Evolutionary conservation across 2,113 vertebrate species (phyloP).

Genomic region (Myxocyprinus asiaticus): DNA sequence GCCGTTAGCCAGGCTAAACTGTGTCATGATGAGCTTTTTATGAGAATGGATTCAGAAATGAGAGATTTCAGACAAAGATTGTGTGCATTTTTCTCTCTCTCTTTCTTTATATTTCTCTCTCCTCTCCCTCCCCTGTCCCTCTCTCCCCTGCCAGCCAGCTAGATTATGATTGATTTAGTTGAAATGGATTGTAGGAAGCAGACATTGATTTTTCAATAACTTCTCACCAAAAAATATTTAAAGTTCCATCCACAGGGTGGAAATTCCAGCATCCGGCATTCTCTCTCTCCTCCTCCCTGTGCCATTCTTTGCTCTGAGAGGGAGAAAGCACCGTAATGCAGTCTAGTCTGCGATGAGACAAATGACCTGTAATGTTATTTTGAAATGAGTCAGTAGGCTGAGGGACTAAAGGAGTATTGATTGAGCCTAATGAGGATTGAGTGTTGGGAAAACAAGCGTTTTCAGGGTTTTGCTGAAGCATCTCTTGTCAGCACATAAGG

Average conservation of each 20-base stretch:
- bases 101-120: conserved; percentile 71
- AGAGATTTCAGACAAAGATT: conserved; percentile 93
- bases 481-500: conserved; percentile 72
- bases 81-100: conserved; percentile 69
- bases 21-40: conserved; percentile 99
- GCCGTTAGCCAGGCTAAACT: conserved; percentile 56
- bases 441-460: conserved; percentile 91
- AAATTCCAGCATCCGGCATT: conserved; percentile 73
- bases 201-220: conserved; percentile 98
- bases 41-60: conserved; percentile 91
- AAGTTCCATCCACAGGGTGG: conserved; percentile 89
- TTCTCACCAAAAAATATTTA: conserved; percentile 98
- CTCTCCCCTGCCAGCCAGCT: conserved; percentile 79
- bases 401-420: conserved; percentile 98
- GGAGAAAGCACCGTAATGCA: conserved; percentile 84
- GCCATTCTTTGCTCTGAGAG: conserved; percentile 24
- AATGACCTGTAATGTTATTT: conserved; percentile 97
- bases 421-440: conserved; percentile 96
- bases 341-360: conserved; percentile 88
- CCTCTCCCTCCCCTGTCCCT: conserved; percentile 64
- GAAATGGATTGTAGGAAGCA: conserved; percentile 97
- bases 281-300: conserved; percentile 12
- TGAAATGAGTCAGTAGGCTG: conserved; percentile 96
- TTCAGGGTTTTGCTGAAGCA: conserved; percentile 76
- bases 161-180: conserved; percentile 97